These are phyloP conservation scores for Phymanthus crucifer DNA, from an alignment of 92 coral and sea anemone species.

Conservation along the genomic window DNA sequence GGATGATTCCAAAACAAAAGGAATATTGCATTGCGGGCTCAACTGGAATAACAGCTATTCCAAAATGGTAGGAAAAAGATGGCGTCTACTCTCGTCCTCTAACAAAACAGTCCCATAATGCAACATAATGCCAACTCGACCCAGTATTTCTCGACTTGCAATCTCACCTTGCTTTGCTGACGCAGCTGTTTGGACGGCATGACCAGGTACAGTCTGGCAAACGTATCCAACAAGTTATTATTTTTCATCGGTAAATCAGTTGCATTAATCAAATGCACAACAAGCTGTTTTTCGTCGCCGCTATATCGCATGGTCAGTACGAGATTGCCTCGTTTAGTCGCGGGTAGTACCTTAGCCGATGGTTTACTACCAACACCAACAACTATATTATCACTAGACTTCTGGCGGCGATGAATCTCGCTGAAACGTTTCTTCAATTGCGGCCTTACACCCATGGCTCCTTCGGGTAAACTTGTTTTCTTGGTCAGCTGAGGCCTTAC, in stretches of 20 bases:
- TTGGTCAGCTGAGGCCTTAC: slow-evolving; percentile 15
- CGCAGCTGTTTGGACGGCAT: slow-evolving; percentile 68
- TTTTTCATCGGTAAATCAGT: slow-evolving; percentile 70
- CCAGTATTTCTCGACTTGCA: not conserved
- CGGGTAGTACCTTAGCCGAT: slow-evolving; percentile 14
- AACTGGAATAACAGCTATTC: too few species aligned
- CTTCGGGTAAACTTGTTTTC: slow-evolving; percentile 32
- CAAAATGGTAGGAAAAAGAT: too few species aligned
- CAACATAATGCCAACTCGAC: too few species aligned
- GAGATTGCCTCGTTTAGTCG: slow-evolving; percentile 47
- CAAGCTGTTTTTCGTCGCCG: slow-evolving; percentile 40
- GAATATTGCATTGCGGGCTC: too few species aligned
- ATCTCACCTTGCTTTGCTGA: slow-evolving; percentile 61
- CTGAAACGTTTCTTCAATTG: slow-evolving; percentile 30
- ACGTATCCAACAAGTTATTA: slow-evolving; percentile 54
- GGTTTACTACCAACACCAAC: not conserved
- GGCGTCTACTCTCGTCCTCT: too few species aligned
- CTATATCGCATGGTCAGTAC: slow-evolving; percentile 41
- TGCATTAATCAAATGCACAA: slow-evolving; percentile 70
- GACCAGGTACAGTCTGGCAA: slow-evolving; percentile 54
- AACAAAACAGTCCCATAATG: too few species aligned
- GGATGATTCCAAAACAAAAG: too few species aligned
- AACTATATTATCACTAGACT: slow-evolving; percentile 28
- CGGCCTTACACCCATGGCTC: slow-evolving; percentile 7
- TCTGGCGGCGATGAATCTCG: slow-evolving; percentile 27